Conservation (phyloP, 2,888 invertebrate species). For the Eupithecia inturbata region DNA sequence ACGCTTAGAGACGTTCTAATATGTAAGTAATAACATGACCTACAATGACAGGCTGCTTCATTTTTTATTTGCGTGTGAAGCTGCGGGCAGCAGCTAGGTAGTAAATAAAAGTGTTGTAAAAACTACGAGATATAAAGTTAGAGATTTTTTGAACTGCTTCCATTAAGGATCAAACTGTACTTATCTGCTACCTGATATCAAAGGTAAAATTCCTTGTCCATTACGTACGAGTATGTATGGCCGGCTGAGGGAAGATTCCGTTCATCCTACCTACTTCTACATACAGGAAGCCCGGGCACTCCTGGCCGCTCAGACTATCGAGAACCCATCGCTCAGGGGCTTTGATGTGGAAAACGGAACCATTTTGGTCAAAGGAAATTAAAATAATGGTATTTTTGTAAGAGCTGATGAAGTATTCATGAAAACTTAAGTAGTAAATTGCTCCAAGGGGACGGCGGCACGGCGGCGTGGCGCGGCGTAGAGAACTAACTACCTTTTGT, state of each 20-base stretch:
- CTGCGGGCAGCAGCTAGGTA: not conserved
- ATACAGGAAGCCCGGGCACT: not conserved
- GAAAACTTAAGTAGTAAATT: not conserved
- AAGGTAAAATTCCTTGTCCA: conserved; percentile 7
- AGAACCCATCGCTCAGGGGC: conserved; percentile 17
- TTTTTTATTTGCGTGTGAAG: too few species aligned
- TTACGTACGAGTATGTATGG: not conserved
- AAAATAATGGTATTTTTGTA: conserved; percentile 11
- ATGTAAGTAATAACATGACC: too few species aligned
- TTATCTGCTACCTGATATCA: conserved; percentile 1
- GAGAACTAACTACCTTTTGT: not conserved
- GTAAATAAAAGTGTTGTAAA: not conserved
- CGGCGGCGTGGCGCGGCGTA: too few species aligned
- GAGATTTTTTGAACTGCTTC: not conserved
- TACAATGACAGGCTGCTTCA: not conserved
- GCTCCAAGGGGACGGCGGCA: not conserved
- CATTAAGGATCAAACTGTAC: not conserved
- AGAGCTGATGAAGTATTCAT: conserved; percentile 7
- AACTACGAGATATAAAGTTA: not conserved
- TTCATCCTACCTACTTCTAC: not conserved
- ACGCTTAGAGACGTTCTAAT: not conserved
- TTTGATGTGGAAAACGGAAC: conserved; percentile 38
- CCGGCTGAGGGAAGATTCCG: not conserved
- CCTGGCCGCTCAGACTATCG: not conserved
- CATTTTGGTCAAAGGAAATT: conserved; percentile 23